Base-by-base conservation (phyloP, 2,888 invertebrate genomes). In the Nymphalis urticae region DNA sequence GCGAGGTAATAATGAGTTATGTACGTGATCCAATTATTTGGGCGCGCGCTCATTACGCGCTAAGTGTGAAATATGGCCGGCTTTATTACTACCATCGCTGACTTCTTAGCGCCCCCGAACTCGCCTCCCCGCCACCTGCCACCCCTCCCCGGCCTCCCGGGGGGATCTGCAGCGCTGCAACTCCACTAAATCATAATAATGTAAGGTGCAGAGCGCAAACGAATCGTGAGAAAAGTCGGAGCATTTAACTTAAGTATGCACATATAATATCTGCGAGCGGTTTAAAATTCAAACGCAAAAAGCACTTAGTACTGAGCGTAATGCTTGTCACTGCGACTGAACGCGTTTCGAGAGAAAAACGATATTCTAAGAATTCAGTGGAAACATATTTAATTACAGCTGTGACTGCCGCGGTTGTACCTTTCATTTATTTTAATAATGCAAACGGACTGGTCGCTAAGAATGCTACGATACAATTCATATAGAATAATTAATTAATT, bases 11-110 rank as follows among this genome's bases (percentile, higher is more conserved):
- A 93, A 93, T 93, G 93, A 93, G 88, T 92, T 93, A 93, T 93
- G 92, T 93, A 93, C 93, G 93, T 93, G 93, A 93, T 93, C 93
- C 93, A 93, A 93, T 93, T 93, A 93, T 93, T 93, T 93, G 89
- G 93, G 92, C 89, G 90, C 90, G 88, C 89, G 89, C 91, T 93
- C 93, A 93, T 93, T 93, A 93, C 92, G 88, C 89, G 90, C 89
- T 93, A 93, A 93, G 93, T 93, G 93, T 92, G 93, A 93, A 92
- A 92, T 93, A 93, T 93, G 86, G 90, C 91, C 84, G 85, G 89
- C 89, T 90, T 91, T 91, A 91, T 91, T 91, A 90, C 91, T 86
- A 79, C 85, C 87, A 86, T 84, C 86, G 87, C 85, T 85, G 87
- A 85, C 87, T 83, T 79, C 79, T 76, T 72, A 76, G 79, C 75